phyloP scores from a whole-genome alignment of 2,888 invertebrate genomes.

The Eristalis intricaria region DNA sequence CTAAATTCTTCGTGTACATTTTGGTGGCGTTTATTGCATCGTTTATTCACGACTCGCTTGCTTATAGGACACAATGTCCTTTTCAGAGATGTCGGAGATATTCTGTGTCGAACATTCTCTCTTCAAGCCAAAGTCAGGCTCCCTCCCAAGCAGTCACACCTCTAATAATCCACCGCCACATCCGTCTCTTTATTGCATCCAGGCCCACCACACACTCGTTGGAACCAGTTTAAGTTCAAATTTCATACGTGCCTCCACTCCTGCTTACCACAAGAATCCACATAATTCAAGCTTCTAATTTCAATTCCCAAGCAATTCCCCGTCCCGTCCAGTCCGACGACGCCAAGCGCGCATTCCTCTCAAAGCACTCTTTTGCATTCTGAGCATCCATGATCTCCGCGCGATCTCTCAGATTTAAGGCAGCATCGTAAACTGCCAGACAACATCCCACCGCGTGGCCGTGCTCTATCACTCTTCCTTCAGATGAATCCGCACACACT shows the following conservation, averaged over 20 bases:
- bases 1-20: too few relatives aligned
- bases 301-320: not conserved
- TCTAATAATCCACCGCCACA: not conserved
- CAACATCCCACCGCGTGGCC: not conserved
- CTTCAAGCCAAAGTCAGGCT: not conserved
- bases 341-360: not conserved
- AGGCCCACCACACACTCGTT: not conserved
- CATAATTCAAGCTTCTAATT: not conserved
- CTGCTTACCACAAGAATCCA: not conserved
- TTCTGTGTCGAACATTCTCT: not conserved
- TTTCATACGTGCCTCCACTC: not conserved
- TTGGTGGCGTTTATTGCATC: too few relatives aligned
- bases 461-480: not conserved
- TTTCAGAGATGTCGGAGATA: too few relatives aligned
- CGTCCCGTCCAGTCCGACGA: not conserved
- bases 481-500: slow-evolving; percentile 3
- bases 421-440: not conserved
- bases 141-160: not conserved
- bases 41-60: too few relatives aligned
- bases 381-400: not conserved
- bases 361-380: not conserved
- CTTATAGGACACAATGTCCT: too few relatives aligned
- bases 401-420: not conserved
- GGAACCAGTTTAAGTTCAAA: not conserved
- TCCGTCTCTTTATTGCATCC: not conserved